A percentile compares a stretch with the other conserved stretches of the same genome.
These are phyloP conservation scores for Cyprinodon variegatus DNA, from an alignment of 2,113 vertebrate species.

Conservation along the genomic window DNA sequence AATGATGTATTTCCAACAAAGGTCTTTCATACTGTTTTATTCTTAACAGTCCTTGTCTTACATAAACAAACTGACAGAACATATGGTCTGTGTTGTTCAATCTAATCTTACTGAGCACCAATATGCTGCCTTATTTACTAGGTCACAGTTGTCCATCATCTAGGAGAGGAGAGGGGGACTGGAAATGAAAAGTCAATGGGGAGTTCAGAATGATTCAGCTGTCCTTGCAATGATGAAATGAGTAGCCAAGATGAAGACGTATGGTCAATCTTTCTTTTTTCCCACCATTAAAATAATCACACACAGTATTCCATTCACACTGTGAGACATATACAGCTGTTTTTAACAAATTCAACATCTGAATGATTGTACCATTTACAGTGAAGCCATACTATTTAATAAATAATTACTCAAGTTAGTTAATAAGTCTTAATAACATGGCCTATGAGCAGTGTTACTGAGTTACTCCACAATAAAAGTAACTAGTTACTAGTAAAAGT, in stretches of 20 bases:
- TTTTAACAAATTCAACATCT: not conserved
- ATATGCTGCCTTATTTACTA: slow-evolving; percentile 48
- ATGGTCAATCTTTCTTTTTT: slow-evolving; percentile 32
- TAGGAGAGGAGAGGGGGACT: slow-evolving; percentile 10
- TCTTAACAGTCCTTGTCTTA: slow-evolving; percentile 5
- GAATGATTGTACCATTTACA: no score
- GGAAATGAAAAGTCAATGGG: slow-evolving; percentile 55
- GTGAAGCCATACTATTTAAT: no score
- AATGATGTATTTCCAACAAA: not conserved
- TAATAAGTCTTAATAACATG: no score
- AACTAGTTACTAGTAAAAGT: no score
- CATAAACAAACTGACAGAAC: slow-evolving; percentile 27
- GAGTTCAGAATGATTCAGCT: slow-evolving; percentile 55
- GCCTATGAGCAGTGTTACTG: no score
- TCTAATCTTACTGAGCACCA: slow-evolving; percentile 46
- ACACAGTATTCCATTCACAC: slow-evolving; percentile 15
- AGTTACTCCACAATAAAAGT: no score
- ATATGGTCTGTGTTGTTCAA: slow-evolving; percentile 35
- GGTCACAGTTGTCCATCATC: slow-evolving; percentile 63
- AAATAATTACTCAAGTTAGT: no score
- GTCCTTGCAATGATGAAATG: slow-evolving; percentile 54
- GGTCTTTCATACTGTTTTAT: slow-evolving; percentile 4
- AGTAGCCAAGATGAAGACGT: slow-evolving; percentile 63
- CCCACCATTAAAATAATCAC: not conserved
- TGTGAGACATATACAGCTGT: not conserved